phyloP scores from a whole-genome alignment of 1,140 invertebrate species.

The Scaptomyza graminum region DNA sequence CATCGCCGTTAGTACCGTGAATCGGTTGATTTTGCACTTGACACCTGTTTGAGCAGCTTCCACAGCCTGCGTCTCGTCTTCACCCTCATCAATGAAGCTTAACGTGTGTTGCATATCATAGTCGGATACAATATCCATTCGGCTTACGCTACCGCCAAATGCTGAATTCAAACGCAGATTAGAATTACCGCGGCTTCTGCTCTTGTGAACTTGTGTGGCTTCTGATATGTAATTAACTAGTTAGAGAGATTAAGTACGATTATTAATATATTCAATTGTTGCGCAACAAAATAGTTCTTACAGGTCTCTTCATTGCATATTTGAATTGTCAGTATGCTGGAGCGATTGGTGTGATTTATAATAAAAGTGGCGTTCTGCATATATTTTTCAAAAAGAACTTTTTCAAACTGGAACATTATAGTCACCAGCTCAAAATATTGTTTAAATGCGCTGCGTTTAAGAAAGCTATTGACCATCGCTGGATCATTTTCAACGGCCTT shows the following conservation, averaged over 20 bases:
- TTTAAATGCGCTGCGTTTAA: constrained; percentile 89
- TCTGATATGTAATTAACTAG: constrained; percentile 67
- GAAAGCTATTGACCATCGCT: constrained; percentile 88
- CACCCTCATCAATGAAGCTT: background rate
- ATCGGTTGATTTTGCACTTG: constrained; percentile 68
- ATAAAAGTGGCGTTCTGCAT: constrained; percentile 85
- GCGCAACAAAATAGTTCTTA: constrained; percentile 26
- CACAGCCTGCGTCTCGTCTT: constrained; percentile 14
- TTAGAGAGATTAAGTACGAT: background rate
- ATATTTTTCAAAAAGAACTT: constrained; percentile 88
- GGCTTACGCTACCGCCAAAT: constrained; percentile 9
- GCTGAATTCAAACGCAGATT: background rate
- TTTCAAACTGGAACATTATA: constrained; percentile 91
- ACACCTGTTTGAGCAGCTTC: constrained; percentile 48
- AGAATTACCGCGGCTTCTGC: constrained; percentile 28
- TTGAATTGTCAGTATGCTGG: constrained; percentile 87
- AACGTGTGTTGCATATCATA: background rate
- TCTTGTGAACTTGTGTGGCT: constrained; percentile 40
- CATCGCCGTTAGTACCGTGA: constrained; percentile 75
- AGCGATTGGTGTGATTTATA: constrained; percentile 87
- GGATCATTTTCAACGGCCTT: constrained; percentile 87
- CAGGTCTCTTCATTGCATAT: constrained; percentile 59
- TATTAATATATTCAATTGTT: background rate
- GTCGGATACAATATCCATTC: constrained; percentile 16
- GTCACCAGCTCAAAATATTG: constrained; percentile 90